These are phyloP conservation scores for Nysson spinosus DNA, from an alignment of 2,888 invertebrate species.

Conservation along the genomic window DNA sequence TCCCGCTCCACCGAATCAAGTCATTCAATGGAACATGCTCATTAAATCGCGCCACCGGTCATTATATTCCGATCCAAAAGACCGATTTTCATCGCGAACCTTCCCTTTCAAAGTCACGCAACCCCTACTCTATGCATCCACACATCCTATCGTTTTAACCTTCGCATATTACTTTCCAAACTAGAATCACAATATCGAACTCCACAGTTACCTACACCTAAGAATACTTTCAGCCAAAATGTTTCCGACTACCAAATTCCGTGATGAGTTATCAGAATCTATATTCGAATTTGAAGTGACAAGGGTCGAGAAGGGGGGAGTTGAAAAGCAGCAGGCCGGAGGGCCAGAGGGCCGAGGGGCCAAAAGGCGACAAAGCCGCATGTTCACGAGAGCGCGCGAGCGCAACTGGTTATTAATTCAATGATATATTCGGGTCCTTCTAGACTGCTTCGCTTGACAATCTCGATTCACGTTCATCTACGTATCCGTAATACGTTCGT, in stretches of 20 bases:
- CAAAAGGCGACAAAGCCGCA: no score
- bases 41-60: constrained; percentile 42
- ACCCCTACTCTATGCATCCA: not conserved
- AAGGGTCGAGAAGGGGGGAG: no score
- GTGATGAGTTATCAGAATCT: no score
- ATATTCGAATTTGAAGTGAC: no score
- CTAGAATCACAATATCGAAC: no score
- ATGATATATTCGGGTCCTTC: constrained; percentile 64
- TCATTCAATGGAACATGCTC: constrained; percentile 36
- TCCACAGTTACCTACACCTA: no score
- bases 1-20: constrained; percentile 8
- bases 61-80: constrained; percentile 57
- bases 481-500: constrained; percentile 17
- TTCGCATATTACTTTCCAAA: no score
- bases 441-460: no score
- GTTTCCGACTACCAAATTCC: no score
- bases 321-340: not conserved
- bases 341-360: constrained; percentile 25
- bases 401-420: constrained; percentile 69
- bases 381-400: constrained; percentile 20
- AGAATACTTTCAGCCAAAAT: no score
- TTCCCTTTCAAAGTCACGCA: constrained; percentile 17
- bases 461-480: constrained; percentile 3
- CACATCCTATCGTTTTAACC: no score
- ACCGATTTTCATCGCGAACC: constrained; percentile 43